Conservation (phyloP, 2,113 vertebrate species). For the Anseranas semipalmata region DNA sequence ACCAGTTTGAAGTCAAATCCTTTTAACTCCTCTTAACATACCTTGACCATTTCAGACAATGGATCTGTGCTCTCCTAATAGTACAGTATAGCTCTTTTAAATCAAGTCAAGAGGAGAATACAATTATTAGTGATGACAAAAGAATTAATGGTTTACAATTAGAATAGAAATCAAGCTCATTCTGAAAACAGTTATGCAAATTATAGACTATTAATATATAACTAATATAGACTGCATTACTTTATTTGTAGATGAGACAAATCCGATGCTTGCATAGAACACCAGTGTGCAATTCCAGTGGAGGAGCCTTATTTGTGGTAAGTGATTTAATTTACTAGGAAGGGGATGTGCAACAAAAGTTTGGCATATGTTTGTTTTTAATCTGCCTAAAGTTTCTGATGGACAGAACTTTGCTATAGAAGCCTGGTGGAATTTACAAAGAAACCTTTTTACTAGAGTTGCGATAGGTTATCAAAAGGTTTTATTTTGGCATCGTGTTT, state of each 20-base stretch:
- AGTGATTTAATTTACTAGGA: conserved; percentile 47
- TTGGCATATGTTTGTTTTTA: not conserved
- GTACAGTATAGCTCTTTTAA: not conserved
- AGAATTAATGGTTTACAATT: not conserved
- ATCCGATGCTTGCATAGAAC: conserved; percentile 84
- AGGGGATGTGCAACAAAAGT: not conserved
- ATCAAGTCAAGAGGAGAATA: too few relatives aligned
- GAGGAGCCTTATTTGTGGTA: conserved; percentile 93
- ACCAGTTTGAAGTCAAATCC: not conserved
- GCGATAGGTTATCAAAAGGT: not conserved
- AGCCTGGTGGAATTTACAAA: not conserved
- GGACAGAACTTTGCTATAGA: not conserved
- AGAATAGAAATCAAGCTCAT: not conserved
- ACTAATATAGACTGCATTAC: not conserved
- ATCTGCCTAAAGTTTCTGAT: not conserved
- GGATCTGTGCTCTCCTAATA: not conserved
- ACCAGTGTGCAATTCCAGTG: conserved; percentile 80
- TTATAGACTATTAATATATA: not conserved
- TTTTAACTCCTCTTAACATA: not conserved
- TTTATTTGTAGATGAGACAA: conserved; percentile 80
- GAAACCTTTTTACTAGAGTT: not conserved
- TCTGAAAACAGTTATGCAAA: not conserved
- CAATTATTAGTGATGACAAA: not conserved
- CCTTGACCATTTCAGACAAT: not conserved
- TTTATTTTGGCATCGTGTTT: not conserved